Conservation (phyloP, 2,797 vertebrate genomes). For the Cyclopterus lumpus region DNA sequence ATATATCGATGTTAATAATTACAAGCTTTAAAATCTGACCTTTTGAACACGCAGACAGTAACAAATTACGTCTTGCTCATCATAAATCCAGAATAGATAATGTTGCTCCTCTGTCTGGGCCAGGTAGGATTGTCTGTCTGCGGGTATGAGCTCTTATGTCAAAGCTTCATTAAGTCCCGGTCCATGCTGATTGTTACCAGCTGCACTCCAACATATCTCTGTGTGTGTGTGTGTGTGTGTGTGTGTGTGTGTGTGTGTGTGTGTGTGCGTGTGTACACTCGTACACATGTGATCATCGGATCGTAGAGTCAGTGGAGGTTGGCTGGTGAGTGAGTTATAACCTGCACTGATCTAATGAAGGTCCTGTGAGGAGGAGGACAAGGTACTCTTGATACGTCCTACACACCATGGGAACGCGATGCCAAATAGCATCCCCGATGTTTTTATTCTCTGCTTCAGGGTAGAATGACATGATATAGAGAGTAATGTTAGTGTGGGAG, state of each 20-base stretch:
- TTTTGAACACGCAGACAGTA: constrained; percentile 49
- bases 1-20: constrained; percentile 48
- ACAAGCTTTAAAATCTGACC: constrained; percentile 61
- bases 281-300: constrained; percentile 18
- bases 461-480: constrained; percentile 39
- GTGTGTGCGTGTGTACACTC: constrained; percentile 31
- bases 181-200: constrained; percentile 81
- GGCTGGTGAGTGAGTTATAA: constrained; percentile 78
- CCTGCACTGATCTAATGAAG: constrained; percentile 70
- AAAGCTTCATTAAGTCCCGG: constrained; percentile 74
- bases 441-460: constrained; percentile 14
- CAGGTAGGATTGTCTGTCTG: constrained; percentile 73
- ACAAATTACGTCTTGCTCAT: constrained; percentile 62
- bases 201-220: constrained; percentile 61
- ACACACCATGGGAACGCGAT: constrained; percentile 47
- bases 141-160: constrained; percentile 66
- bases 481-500: constrained; percentile 30
- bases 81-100: constrained; percentile 65
- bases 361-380: constrained; percentile 63
- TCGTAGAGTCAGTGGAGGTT: constrained; percentile 43
- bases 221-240: constrained; percentile 13
- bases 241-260: constrained; percentile 1
- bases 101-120: constrained; percentile 52
- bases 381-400: constrained; percentile 49
- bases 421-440: constrained; percentile 45